Conservation (phyloP, 2,888 invertebrate genomes). For the Thelaira solivaga region DNA sequence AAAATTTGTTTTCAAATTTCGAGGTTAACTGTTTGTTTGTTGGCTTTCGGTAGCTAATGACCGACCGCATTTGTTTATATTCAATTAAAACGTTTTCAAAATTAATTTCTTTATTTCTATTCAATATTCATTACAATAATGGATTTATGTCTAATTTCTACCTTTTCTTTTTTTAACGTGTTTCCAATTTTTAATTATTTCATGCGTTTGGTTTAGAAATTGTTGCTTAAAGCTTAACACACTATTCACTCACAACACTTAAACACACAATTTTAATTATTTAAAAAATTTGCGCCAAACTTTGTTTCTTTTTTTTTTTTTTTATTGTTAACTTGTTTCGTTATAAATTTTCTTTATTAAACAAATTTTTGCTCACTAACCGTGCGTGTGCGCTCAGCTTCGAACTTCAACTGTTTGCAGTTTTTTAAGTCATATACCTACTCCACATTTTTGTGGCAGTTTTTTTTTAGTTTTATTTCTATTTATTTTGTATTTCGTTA, state of each 20-base stretch:
- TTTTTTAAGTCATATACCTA: constrained; percentile 44
- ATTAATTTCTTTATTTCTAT: constrained; percentile 17
- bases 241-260: neutral
- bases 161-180: constrained; percentile 48
- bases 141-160: constrained; percentile 7
- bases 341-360: neutral
- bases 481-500: constrained; percentile 2
- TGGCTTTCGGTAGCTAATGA: constrained; percentile 27
- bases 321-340: neutral
- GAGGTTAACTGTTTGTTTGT: constrained; percentile 15
- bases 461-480: too few relatives aligned
- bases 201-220: constrained; percentile 24
- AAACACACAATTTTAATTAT: constrained; percentile 5
- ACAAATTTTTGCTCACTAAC: neutral
- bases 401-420: constrained; percentile 52
- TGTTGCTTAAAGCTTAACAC: neutral
- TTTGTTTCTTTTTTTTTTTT: neutral
- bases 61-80: constrained; percentile 39
- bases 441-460: constrained; percentile 45
- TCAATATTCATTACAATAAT: neutral
- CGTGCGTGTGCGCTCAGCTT: constrained; percentile 57
- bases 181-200: constrained; percentile 32
- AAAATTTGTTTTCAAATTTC: too few relatives aligned
- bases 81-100: too few relatives aligned
- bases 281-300: constrained; percentile 54